Evolutionary conservation across 2,888 invertebrate genomes (phyloP).

Genomic region (Gasteruption jaculator): DNA sequence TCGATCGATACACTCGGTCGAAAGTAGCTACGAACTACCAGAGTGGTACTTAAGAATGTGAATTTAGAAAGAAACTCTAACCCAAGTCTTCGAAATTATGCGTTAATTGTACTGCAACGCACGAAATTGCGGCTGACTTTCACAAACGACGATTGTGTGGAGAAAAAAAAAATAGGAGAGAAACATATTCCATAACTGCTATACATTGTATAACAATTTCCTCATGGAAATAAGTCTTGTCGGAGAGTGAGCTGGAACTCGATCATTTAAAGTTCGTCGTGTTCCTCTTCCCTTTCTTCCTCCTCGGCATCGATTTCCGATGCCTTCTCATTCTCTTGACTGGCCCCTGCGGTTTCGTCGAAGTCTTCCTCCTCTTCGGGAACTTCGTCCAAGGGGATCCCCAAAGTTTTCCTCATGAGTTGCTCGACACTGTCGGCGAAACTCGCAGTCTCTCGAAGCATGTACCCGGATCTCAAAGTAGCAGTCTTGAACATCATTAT

Average conservation of each 20-base stretch:
- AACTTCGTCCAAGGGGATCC: constrained; percentile 70
- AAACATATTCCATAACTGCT: constrained; percentile 23
- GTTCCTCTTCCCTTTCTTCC: constrained; percentile 51
- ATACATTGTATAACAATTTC: constrained; percentile 29
- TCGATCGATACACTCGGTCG: no score
- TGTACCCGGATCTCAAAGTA: constrained; percentile 89
- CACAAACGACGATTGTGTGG: no score
- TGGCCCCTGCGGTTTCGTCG: constrained; percentile 27
- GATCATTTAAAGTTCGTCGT: constrained; percentile 63
- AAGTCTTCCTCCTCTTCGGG: constrained; percentile 47
- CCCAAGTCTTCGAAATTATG: no score
- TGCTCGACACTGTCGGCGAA: constrained; percentile 89
- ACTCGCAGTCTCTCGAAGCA: constrained; percentile 78
- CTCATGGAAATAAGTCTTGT: no score
- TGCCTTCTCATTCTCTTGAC: constrained; percentile 47
- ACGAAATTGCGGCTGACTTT: no score
- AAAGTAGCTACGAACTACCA: no score
- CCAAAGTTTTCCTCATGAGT: constrained; percentile 79
- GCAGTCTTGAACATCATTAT: constrained; percentile 88
- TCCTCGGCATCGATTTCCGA: constrained; percentile 52
- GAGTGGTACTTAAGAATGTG: no score
- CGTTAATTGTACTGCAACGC: no score
- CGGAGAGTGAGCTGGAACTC: no score
- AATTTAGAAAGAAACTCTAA: no score
- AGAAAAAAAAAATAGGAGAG: no score